Evolutionary conservation across 2,888 invertebrate species (phyloP).

Genomic region (Athalia rosae): DNA sequence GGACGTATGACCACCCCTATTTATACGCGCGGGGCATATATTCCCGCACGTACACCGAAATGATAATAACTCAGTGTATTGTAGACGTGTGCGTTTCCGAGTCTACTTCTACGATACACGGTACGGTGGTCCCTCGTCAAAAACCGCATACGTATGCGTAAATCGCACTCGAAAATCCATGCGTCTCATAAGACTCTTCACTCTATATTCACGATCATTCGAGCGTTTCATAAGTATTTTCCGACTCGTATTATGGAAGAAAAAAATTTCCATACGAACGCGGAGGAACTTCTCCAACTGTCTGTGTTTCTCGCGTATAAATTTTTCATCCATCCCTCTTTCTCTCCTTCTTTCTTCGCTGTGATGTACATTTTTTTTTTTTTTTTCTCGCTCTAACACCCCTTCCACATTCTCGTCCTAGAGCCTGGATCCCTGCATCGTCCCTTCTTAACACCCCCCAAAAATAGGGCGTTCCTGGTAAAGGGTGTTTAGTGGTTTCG

Average conservation of each 20-base stretch:
- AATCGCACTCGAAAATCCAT: conserved; percentile 34
- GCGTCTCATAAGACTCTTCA: conserved; percentile 24
- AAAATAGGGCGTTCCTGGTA: conserved; percentile 17
- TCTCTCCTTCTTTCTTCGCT: not conserved
- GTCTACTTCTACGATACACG: too few species aligned
- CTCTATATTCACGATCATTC: conserved; percentile 21
- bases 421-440: not conserved
- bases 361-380: not conserved
- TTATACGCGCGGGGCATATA: not conserved
- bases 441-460: not conserved
- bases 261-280: conserved; percentile 36
- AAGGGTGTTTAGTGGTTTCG: conserved; percentile 34
- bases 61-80: not conserved
- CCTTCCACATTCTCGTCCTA: too few species aligned
- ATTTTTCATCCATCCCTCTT: not conserved
- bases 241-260: conserved; percentile 5
- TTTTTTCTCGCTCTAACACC: not conserved
- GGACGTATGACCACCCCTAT: too few species aligned
- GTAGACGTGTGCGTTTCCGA: conserved; percentile 11
- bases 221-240: conserved; percentile 38
- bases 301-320: too few species aligned
- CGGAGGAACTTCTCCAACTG: not conserved
- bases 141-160: conserved; percentile 26
- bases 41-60: not conserved
- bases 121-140: conserved; percentile 18